These are phyloP conservation scores for Coptotermes formosanus DNA, from an alignment of 1,140 invertebrate species.

Conservation along the genomic window DNA sequence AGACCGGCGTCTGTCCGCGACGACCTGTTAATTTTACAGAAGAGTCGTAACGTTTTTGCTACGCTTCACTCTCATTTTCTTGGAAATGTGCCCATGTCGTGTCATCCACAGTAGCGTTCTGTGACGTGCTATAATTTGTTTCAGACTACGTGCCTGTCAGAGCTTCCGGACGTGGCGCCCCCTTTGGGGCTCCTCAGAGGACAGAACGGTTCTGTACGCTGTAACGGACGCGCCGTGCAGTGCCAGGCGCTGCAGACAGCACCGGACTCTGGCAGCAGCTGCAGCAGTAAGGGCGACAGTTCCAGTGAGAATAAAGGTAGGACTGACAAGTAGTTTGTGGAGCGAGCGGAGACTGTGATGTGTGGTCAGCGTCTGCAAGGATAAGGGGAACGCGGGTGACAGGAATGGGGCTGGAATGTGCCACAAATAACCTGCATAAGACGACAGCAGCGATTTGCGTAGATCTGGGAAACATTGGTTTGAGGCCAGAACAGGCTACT, in stretches of 20 bases:
- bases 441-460: no score
- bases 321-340: background rate
- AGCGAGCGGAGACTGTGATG: background rate
- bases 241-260: constrained; percentile 42
- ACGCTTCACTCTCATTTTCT: no score
- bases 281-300: constrained; percentile 37
- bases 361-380: no score
- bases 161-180: constrained; percentile 53
- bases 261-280: constrained; percentile 35
- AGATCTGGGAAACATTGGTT: no score
- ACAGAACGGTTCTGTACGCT: constrained; percentile 49
- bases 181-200: constrained; percentile 39
- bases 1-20: no score
- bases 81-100: no score
- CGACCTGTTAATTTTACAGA: no score
- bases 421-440: no score
- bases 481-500: no score
- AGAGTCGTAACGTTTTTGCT: no score
- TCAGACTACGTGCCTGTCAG: constrained; percentile 54
- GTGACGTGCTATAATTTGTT: constrained; percentile 31
- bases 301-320: constrained; percentile 36
- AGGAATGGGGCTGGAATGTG: no score
- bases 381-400: no score
- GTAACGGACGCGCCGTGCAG: constrained; percentile 48
- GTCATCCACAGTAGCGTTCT: background rate